A percentile compares a stretch with the other conserved stretches of the same genome.
phyloP scores from a whole-genome alignment of 2,797 vertebrate species.

The Tokudaia muenninki region DNA sequence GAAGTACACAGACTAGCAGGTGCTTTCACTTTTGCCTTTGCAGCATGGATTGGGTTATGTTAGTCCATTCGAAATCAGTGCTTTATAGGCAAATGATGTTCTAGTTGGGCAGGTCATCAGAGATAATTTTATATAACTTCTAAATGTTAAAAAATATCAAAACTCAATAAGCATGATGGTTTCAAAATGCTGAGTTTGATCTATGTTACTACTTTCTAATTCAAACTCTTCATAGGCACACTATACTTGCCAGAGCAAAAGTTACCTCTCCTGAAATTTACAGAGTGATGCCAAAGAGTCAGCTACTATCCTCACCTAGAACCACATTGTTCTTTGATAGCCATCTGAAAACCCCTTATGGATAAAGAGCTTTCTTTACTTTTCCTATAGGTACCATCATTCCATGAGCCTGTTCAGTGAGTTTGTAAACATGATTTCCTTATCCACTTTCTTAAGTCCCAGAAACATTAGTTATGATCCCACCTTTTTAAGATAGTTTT shows the following conservation, averaged over 20 bases:
- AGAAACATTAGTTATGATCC: slow-evolving; percentile 27
- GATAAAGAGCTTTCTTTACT: background rate
- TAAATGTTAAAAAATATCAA: slow-evolving; percentile 23
- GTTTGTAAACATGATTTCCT: background rate
- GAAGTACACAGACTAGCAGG: background rate
- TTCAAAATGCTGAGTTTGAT: background rate
- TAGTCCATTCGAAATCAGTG: slow-evolving; percentile 13
- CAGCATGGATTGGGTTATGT: background rate
- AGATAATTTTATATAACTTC: slow-evolving; percentile 23
- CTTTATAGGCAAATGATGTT: slow-evolving; percentile 27
- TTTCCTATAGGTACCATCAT: background rate
- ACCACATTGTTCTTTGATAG: background rate
- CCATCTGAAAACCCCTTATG: background rate
- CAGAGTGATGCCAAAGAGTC: background rate
- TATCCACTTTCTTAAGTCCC: background rate
- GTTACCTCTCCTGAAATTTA: background rate
- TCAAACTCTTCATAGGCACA: background rate
- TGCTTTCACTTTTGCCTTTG: background rate
- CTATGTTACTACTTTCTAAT: background rate
- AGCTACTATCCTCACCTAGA: background rate
- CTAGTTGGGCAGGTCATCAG: background rate
- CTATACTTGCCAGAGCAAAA: background rate
- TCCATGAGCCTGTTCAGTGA: background rate
- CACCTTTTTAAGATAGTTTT: background rate
- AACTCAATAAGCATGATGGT: background rate